Evolutionary conservation across 2,797 vertebrate genomes (phyloP).

Genomic region (Scomberomorus guttatus): DNA sequence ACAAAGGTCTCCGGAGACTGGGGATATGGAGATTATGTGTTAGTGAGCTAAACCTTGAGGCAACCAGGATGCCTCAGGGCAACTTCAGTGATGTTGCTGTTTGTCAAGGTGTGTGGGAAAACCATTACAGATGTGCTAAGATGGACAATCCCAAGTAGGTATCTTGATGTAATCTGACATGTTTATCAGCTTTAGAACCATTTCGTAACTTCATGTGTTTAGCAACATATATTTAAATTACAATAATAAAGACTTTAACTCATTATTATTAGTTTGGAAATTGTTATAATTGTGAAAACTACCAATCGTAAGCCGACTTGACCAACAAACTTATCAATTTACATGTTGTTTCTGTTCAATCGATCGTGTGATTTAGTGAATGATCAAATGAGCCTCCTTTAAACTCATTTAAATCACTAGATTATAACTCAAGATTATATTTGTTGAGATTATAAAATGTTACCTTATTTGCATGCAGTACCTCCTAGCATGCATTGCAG

Average conservation of each 20-base stretch:
- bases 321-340: background rate
- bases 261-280: background rate
- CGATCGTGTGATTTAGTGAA: background rate
- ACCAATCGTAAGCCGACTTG: background rate
- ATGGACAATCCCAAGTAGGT: background rate
- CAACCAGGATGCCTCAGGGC: too few species aligned
- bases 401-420: background rate
- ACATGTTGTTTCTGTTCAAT: background rate
- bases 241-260: background rate
- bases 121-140: too few species aligned
- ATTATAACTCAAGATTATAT: background rate
- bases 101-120: too few species aligned
- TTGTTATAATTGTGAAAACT: background rate
- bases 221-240: too few species aligned
- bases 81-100: too few species aligned
- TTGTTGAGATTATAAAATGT: background rate
- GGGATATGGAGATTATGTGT: too few species aligned
- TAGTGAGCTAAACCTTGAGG: too few species aligned
- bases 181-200: background rate
- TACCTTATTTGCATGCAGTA: background rate
- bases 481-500: background rate
- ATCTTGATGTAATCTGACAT: background rate
- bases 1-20: too few species aligned
- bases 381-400: background rate
- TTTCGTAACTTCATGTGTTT: background rate